Percentiles rank a stretch among this genome's conserved stretches.
Evolutionary conservation across 2,113 vertebrate genomes (phyloP).

Genomic region (Chaenocephalus aceratus): DNA sequence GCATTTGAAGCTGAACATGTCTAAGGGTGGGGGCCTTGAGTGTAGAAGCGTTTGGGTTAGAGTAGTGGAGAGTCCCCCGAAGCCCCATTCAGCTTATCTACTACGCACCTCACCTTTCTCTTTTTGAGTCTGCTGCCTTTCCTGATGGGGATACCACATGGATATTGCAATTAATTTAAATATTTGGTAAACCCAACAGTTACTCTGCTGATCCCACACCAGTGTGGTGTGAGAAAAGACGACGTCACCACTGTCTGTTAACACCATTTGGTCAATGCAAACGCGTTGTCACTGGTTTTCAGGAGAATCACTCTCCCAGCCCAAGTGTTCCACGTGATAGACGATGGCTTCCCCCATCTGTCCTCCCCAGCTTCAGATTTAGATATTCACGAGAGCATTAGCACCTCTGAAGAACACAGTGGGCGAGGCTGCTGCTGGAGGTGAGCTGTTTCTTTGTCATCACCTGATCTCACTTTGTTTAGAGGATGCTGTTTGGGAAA

Average conservation of each 20-base stretch:
- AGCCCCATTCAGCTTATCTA: neutral
- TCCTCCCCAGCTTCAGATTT: neutral
- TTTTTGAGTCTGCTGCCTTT: too few species aligned
- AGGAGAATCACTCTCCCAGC: neutral
- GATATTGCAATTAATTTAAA: too few species aligned
- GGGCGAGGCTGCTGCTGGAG: neutral
- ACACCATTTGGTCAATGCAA: slow-evolving; percentile 16
- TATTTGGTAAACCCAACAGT: neutral
- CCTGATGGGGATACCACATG: too few species aligned
- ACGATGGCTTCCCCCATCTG: neutral
- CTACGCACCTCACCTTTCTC: too few species aligned
- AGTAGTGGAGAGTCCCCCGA: neutral
- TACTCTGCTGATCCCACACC: neutral
- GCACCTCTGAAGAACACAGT: slow-evolving; percentile 27
- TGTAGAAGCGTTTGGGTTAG: too few species aligned
- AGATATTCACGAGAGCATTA: slow-evolving; percentile 27
- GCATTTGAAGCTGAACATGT: neutral
- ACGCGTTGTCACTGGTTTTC: neutral
- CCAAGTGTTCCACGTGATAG: neutral
- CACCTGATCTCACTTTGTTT: neutral
- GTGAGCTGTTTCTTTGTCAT: neutral
- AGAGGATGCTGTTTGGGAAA: neutral
- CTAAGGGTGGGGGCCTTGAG: neutral
- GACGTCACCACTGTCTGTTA: neutral
- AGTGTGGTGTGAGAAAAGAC: neutral